Base-by-base conservation (phyloP, 2,888 invertebrate genomes). In the Philereme vetulata region DNA sequence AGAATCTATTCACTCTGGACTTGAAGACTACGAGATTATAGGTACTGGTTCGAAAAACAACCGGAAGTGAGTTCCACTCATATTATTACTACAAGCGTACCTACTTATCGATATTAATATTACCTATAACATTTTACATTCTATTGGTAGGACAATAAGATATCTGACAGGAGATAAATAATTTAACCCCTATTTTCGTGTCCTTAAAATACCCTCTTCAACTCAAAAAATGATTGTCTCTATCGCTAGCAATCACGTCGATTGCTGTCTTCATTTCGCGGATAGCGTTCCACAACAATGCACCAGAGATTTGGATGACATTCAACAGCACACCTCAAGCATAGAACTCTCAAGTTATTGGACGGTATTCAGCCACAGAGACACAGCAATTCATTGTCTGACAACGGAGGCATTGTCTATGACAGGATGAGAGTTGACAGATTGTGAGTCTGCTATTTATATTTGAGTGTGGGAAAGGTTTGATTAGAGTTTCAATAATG, bases 351-450 rank as follows among this genome's bases (percentile, higher is more conserved):
- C 51, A 46, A 52, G 55, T 36, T 51, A 56, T 56, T 56, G 60
- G 51, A 54, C 44, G 54, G 38, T 40, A 64, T 60, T 56, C 64
- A 57, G 40, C 55, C 58, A 44, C 48, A 48, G 21, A 35, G 48
- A 44, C 50, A 45, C 33, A 32, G 40, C 21, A 10, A 36, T 10
- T 8, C 45, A 57, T 60, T 60, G 64, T 64, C 35, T 44, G 64
- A 49, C 60, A 48, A 49, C 49, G 21, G 51, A 42, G 10, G 58
- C 58, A 21, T 59, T 49, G 52, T 51, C 49, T 53, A 40, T 54
- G 55, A 60, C 43, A 9, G 5, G 62, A 65, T 55, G 62, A 50
- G 59, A 62, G 51, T 40, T 62, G 64, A 62, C 61, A 59, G 50
- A 44, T 51, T 40, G 46, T 42, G 64, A 47, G 42, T 9, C 43